phyloP scores from a whole-genome alignment of 2,888 invertebrate species.

The Eubasilissa splendida region DNA sequence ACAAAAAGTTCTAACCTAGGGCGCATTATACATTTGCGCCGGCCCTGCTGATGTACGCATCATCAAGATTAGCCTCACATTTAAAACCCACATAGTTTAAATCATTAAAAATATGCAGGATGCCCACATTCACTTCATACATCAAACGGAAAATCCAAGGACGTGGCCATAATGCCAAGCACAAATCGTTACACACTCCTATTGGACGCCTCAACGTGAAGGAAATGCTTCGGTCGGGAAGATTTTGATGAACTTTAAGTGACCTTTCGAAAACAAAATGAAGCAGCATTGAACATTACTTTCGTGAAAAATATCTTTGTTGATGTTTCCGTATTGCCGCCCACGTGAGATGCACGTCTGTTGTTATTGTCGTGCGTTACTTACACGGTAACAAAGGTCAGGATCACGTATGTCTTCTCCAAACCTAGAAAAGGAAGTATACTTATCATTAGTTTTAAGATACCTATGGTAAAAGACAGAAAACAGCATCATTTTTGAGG shows the following conservation, averaged over 20 bases:
- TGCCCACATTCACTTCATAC: too few species aligned
- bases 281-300: background rate
- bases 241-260: constrained; percentile 16
- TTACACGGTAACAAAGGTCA: background rate
- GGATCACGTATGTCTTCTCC: too few species aligned
- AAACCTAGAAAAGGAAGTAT: too few species aligned
- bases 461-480: too few species aligned
- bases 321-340: constrained; percentile 30
- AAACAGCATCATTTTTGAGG: too few species aligned
- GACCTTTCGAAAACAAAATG: constrained; percentile 6
- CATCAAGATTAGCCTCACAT: background rate
- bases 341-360: constrained; percentile 9
- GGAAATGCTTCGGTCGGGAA: background rate
- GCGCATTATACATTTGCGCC: background rate
- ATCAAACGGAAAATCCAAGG: too few species aligned
- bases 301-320: constrained; percentile 11
- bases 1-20: too few species aligned
- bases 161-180: constrained; percentile 11
- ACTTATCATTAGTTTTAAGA: too few species aligned
- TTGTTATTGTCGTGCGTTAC: constrained; percentile 23
- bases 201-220: constrained; percentile 9
- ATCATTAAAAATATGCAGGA: too few species aligned
- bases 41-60: background rate
- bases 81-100: background rate
- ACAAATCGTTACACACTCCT: background rate